Base-by-base conservation (phyloP, 2,797 vertebrate species). In the Knipowitschia caucasica region DNA sequence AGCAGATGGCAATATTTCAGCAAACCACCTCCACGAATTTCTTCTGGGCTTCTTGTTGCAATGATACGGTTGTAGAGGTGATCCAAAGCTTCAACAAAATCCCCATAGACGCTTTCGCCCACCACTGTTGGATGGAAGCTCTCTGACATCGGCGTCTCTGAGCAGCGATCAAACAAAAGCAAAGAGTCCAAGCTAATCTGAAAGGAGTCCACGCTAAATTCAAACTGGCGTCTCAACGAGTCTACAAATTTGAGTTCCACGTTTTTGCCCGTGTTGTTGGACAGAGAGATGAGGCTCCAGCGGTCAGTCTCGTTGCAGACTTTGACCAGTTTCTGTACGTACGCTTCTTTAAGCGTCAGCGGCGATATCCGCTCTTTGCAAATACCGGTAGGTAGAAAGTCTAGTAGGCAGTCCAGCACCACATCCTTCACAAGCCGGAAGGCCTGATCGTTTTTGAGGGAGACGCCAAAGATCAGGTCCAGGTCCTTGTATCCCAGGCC, bases 201-300 rank as follows among this genome's bases (percentile, higher is more conserved):
- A 89, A 98, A 98, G 46, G 95, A 98, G 80, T 98, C 95, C 34
- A 98, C 91, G 0, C 95, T 98, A 88, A 98, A 98, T 86, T 98
- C 95, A 1, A 98, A 98, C 89, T 98, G 95, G 70, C 96, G 88
- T 15, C 95, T 82, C 45, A 98, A 89, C 0, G 93, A 91, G 88
- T 96, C 95, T 78, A 98, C 95, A 1, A 98, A 98, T 63, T 99
- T 99, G 60, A 99, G 91, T 67, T 99, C 96, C 83, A 99, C 91
- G 0, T 99, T 99, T 87, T 99, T 99, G 53, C 95, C 95, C 0
- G 89, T 95, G 89, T 99, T 98, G 87, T 98, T 99, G 78, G 94
- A 98, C 34, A 98, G 88, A 0, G 96, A 98, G 67, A 98, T 98
- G 80, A 98, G 94, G 86, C 95, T 98, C 96, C 96, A 98, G 82